A percentile compares a stretch with the other conserved stretches of the same genome.
Evolutionary conservation across 2,888 invertebrate genomes (phyloP).

Genomic region (Proisotoma minuta): DNA sequence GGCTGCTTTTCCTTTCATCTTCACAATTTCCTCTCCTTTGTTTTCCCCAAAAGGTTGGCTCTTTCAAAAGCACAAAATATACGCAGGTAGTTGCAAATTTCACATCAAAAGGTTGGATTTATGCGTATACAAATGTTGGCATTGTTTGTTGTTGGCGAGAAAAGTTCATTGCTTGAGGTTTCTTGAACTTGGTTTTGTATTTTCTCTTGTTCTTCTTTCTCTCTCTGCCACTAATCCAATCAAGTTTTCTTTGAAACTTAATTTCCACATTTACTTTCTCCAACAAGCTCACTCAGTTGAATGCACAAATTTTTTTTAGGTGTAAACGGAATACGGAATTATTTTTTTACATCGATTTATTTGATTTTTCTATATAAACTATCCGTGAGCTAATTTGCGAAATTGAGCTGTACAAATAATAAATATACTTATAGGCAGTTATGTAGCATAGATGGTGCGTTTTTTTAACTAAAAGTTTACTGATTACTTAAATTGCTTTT

Average conservation of each 20-base stretch:
- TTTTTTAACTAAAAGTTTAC: not conserved
- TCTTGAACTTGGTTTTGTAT: not conserved
- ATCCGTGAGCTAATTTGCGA: too few relatives aligned
- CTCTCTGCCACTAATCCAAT: not conserved
- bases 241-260: too few relatives aligned
- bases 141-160: not conserved
- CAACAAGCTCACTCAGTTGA: too few relatives aligned
- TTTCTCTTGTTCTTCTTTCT: not conserved
- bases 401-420: not conserved
- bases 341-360: too few relatives aligned
- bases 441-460: not conserved
- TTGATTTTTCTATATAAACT: too few relatives aligned
- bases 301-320: too few relatives aligned
- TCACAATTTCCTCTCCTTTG: constrained; percentile 2
- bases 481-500: not conserved
- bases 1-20: constrained; percentile 4
- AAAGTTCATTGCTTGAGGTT: not conserved
- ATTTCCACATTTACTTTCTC: too few relatives aligned
- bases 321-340: too few relatives aligned
- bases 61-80: not conserved
- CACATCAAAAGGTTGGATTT: not conserved
- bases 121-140: not conserved
- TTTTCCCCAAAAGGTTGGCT: constrained; percentile 1
- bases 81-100: not conserved
- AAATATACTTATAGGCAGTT: not conserved